Evolutionary conservation across 2,888 invertebrate species (phyloP), one percentile per base, ranked within the genome.

Genomic region (Herminia tarsipennalis): DNA sequence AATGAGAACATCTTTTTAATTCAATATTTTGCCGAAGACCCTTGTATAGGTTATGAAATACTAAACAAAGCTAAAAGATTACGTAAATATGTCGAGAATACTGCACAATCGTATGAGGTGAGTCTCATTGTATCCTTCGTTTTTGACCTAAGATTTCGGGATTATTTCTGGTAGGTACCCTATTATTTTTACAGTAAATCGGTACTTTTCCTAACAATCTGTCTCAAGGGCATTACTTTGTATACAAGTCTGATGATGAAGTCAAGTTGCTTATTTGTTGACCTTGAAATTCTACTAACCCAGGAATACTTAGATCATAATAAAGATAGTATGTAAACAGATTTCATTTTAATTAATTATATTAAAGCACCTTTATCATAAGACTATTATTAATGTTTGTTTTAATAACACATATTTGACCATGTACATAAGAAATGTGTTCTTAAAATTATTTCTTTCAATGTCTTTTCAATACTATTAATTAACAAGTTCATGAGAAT

Each of bases 31-130:
- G 52, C 52, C 41, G 54, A 67, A 64, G 56, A 51, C 65, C 55
- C 51, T 50, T 53, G 51, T 52, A 66, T 71, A 80, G 78, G 82
- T 82, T 82, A 84, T 80, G 79, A 78, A 76, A 77, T 76, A 76
- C 66, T 70, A 64, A 69, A 65, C 64, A 65, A 74, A 63, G 63
- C 70, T 45, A 74, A 77, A 52, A 65, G 76, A 76, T 80, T 75
- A 81, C 76, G 70, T 77, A 75, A 82, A 87, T 56, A 90, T 91
- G 91, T 90, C 91, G 57, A 83, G 90, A 72, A 88, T 91, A 76
- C 81, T 91, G 40, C 87, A 89, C 68, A 85, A 89, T 73, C 88
- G 86, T 47, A 71, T 88, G 70, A 88, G 88, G 91, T 89, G 73
- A 70, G 67, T 41, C 4, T 30, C 22, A 28, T 12, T 44, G 17